These are phyloP conservation scores for Calycopis cecrops DNA, from an alignment of 1,140 invertebrate species.

Conservation along the genomic window DNA sequence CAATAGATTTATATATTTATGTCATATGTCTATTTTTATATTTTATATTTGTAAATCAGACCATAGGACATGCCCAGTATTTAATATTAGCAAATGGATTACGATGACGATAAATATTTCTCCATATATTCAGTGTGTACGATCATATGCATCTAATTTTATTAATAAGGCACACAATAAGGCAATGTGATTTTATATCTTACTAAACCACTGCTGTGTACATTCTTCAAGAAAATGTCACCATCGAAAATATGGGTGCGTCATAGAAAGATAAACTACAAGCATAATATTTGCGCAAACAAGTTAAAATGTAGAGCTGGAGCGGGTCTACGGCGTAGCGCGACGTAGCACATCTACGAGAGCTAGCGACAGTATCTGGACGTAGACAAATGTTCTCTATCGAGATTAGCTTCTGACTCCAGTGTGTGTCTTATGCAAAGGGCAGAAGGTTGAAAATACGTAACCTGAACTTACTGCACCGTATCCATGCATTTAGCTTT, in stretches of 20 bases:
- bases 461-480: neutral
- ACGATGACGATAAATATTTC: too few relatives aligned
- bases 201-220: neutral
- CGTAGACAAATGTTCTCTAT: conserved; percentile 18
- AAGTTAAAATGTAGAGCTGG: conserved; percentile 3
- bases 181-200: neutral
- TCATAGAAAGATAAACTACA: conserved; percentile 10
- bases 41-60: too few relatives aligned
- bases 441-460: neutral
- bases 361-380: conserved; percentile 17
- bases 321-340: neutral
- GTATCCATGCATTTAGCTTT: conserved; percentile 2
- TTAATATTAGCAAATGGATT: too few relatives aligned
- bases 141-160: too few relatives aligned
- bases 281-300: conserved; percentile 1
- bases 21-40: too few relatives aligned
- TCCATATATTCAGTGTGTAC: too few relatives aligned
- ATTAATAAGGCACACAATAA: too few relatives aligned
- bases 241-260: neutral
- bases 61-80: too few relatives aligned
- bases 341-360: neutral
- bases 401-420: conserved; percentile 14
- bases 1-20: too few relatives aligned
- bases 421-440: neutral
- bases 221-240: neutral